phyloP scores from a whole-genome alignment of 1,140 invertebrate genomes.

The Aricia agestis region DNA sequence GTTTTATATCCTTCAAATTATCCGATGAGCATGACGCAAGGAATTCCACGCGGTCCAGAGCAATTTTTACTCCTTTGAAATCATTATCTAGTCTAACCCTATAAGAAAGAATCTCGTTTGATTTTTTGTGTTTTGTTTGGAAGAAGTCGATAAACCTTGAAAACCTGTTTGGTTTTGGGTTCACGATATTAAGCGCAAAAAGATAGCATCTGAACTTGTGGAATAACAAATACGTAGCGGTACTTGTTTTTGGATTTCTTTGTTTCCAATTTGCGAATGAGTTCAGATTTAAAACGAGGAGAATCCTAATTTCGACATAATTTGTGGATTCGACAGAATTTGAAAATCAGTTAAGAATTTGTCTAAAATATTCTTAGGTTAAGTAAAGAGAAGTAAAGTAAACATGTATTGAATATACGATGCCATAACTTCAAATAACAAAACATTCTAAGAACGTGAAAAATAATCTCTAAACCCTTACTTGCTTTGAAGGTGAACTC shows the following conservation, averaged over 20 bases:
- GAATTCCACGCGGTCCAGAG: background rate
- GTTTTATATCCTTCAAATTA: no score
- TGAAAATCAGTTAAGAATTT: no score
- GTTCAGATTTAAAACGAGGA: background rate
- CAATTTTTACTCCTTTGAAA: background rate
- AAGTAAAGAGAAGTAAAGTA: no score
- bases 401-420: no score
- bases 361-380: no score
- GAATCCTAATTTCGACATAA: background rate
- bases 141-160: constrained; percentile 6
- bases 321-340: no score
- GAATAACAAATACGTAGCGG: constrained; percentile 7
- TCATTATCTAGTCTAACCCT: background rate
- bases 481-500: constrained; percentile 73
- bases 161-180: constrained; percentile 6
- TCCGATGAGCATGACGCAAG: background rate
- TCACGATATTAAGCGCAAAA: background rate
- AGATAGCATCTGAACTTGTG: constrained; percentile 6
- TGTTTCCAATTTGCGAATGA: background rate
- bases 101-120: background rate
- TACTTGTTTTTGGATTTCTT: background rate
- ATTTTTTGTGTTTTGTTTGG: background rate
- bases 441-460: constrained; percentile 14
- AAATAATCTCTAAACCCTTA: constrained; percentile 41
- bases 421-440: background rate